Base-by-base conservation (phyloP, 2,113 vertebrate species). In the Actenoides lindsayi region DNA sequence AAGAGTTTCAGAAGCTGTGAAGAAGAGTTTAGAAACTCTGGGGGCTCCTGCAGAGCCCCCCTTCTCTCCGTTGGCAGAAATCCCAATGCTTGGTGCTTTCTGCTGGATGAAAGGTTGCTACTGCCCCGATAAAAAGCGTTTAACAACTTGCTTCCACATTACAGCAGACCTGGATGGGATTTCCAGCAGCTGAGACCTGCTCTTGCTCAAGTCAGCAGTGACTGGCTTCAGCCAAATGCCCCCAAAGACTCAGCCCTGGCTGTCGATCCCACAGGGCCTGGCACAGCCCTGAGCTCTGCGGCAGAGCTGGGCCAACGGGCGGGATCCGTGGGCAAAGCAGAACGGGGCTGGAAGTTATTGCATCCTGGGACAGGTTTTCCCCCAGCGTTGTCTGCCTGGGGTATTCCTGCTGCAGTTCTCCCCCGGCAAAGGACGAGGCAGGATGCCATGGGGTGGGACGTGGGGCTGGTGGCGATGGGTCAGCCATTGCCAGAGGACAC, bases 261-360 rank as follows among this genome's bases (percentile, higher is more conserved):
- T 20, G 12, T 46, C 3, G 9, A 9, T 3, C 35, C 39, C 4
- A 7, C 20, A 8, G 27, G 57, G 59, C 28, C 51, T 6, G 2
- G 46, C 2, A 4, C 35, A 42, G 63, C 54, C 31, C 73, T 3
- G 8, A 18, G 16, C 12, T 31, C 41, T 28, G 44, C 1, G 10
- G 69, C 48, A 69, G n/a, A 64, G 59, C 30, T 8, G 12, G 31
- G 46, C 20, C 0, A 0, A 39, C 46, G 44, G 16, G 30, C 0
- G 2, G 5, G 5, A 5, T 10, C 14, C 2, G 1, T 5, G 31
- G 50, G 37, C 65, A 64, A 59, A 92, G 70, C 24, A 76, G 60
- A 63, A 59, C 1, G 13, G 37, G 1, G 46, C 33, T 33, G 17
- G 14, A 5, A 9, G 5, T n/a, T 51, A 28, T 4, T 20, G 27